Evolutionary conservation across 2,888 invertebrate species (phyloP), one percentile per base, ranked within the genome.

Genomic region (Andrena flavipes): DNA sequence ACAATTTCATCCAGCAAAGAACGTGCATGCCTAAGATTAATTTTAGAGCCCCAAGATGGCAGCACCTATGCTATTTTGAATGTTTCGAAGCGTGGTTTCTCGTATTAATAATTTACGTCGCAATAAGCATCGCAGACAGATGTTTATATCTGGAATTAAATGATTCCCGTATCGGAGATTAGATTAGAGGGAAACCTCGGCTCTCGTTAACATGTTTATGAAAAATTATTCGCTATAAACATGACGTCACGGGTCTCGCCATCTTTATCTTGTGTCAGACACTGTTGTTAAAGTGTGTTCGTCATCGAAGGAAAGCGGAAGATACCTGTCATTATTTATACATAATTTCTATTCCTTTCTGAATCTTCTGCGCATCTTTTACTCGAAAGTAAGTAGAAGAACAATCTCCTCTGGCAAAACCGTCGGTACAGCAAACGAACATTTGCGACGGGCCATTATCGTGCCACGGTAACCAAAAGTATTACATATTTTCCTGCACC

Each of bases 161-260:
- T 62, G 42, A 13, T 13, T 49, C 10, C 4, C 8, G 16, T 62
- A 33, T 54, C 48, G 23, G 51, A 35, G 72, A 70, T 67, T 63
- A 68, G 68, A 35, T 63, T 73, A 51, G 1, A 1, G 7, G 10
- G 16, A 33, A n/a, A 26, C 26, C 0, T 1, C 51, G 2, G 0
- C n/a, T 35, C 7, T 0, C 8, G 6, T 35, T 48, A 10, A 20
- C 16, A 8, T 8, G 33, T 10, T 33, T 54, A 4, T n/a, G 3
- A 16, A 60, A 64, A 62, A 48, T 8, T 62, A n/a, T 68, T 56
- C 26, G 29, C 67, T 65, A 83, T 84, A 82, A 73, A 7, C 51
- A 13, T 88, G 86, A 89, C 86, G 84, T 88, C 90, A 88, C 20
- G 13, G 26, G 20, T 62, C 78, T 84, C 87, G 86, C 88, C 89